These are phyloP conservation scores for Eospalax fontanierii DNA, from an alignment of 2,797 vertebrate genomes.

Conservation along the genomic window DNA sequence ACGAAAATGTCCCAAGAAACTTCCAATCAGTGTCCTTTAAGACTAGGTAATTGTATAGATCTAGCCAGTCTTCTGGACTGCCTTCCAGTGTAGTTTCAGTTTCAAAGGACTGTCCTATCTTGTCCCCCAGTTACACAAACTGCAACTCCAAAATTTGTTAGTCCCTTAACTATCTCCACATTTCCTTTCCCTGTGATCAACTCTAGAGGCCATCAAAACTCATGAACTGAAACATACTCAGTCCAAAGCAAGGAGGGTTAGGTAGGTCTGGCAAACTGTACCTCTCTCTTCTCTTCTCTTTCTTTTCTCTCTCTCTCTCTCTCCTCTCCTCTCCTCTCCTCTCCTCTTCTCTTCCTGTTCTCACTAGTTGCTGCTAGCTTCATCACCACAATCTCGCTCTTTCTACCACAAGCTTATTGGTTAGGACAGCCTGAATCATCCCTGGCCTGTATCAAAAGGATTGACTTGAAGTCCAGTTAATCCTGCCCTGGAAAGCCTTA, in stretches of 20 bases:
- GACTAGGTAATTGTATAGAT: background rate
- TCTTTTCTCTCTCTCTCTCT: background rate
- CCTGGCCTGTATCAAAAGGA: background rate
- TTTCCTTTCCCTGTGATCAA: background rate
- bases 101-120: background rate
- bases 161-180: background rate
- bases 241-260: background rate
- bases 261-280: background rate
- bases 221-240: background rate
- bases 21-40: background rate
- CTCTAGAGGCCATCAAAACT: background rate
- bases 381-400: background rate
- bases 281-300: background rate
- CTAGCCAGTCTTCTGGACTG: background rate
- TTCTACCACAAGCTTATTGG: background rate
- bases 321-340: no score
- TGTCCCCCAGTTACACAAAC: background rate
- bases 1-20: background rate
- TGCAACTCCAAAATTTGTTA: background rate
- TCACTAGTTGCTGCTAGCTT: background rate
- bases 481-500: background rate
- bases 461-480: background rate
- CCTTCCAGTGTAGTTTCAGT: background rate
- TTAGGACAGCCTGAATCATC: background rate
- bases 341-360: background rate